Evolutionary conservation across 2,797 vertebrate genomes (phyloP), one percentile per base, ranked within the genome.

Genomic region (Centropyge bicolor): DNA sequence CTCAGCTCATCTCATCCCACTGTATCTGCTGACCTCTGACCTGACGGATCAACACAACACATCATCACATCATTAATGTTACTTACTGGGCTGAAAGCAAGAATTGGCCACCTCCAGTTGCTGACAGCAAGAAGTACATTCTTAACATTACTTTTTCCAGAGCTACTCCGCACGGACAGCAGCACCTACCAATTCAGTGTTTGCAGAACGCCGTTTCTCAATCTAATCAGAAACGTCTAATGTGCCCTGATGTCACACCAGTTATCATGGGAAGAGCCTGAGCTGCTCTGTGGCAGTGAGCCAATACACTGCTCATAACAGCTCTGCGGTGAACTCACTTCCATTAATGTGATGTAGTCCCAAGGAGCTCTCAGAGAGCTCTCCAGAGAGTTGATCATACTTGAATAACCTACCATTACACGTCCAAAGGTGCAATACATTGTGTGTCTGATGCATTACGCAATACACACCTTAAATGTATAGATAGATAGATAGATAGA

Each of bases 181-280:
- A 62, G 61, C 52, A 62, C 36, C 41, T 70, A n/a, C 8, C 24
- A 73, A 74, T 65, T 70, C 41, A 41, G 13, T 62, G 40, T 45
- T 68, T 35, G 52, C 24, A 81, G 69, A 76, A 45, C 20, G 27
- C 70, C 60, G 76, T 87, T 87, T 92, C 76, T 85, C 48, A 73
- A 70, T 67, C 36, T 83, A 82, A 87, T 86, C 74, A 76, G 22
- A 74, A 84, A 80, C 48, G 72, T 89, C 71, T 90, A 92, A 91
- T 88, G 84, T 88, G 87, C 89, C 74, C 74, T 78, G 74, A 86
- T 92, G 91, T 93, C 74, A 78, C 65, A 51, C 67, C 80, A 88
- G 82, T 94, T 89, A 93, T 78, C 57, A 49, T 68, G 61, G 84
- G 65, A 85, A 86, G 70, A 78, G 61, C 82, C 82, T 73, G 81